Evolutionary conservation across 2,797 vertebrate genomes (phyloP), one percentile per base, ranked within the genome.

Genomic region (Chrysocyon brachyurus): DNA sequence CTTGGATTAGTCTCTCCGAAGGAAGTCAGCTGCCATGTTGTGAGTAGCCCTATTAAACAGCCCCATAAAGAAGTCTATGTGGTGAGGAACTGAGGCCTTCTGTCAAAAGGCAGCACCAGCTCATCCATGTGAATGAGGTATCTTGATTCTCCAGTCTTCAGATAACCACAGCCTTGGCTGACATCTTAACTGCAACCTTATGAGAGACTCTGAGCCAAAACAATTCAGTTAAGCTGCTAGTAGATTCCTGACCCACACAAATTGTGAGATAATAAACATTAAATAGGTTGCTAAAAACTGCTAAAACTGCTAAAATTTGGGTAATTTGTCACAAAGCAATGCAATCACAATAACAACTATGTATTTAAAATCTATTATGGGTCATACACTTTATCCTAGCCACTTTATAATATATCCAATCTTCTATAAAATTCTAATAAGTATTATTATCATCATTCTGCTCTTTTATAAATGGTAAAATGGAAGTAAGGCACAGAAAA

Each of bases 331-430:
- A 95, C 56, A 26, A 26, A 85, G 59, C 12, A 85, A 73, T 31
- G 3, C 1, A 82, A 61, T 77, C 63, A 52, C 12, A 75, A n/a
- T 57, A 90, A 81, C 24, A 91, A 57, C 46, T 84, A 9, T 73
- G 89, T 92, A 66, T 86, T 91, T 87, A 73, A 93, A 94, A 64
- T 92, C 64, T 87, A n/a, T 40, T 46, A n/a, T 52, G 40, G n/a
- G 40, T 46, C n/a, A 94, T 81, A 3, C 11, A 77, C 12, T 77
- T 96, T 52, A 72, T 33, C 7, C 16, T 78, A 78, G 57, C 12
- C 6, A 90, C 21, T 91, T 87, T 79, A 92, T 1, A 61, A 46
- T 46, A 46, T 46, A 70, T 59, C 31, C 86, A 56, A 82, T 82
- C 31, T 81, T 95, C 24, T 31, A 89, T 46, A 87, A 83, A 91